Evolutionary conservation across 2,888 invertebrate genomes (phyloP), one percentile per base, ranked within the genome.

Genomic region (Willowsia nigromaculata): DNA sequence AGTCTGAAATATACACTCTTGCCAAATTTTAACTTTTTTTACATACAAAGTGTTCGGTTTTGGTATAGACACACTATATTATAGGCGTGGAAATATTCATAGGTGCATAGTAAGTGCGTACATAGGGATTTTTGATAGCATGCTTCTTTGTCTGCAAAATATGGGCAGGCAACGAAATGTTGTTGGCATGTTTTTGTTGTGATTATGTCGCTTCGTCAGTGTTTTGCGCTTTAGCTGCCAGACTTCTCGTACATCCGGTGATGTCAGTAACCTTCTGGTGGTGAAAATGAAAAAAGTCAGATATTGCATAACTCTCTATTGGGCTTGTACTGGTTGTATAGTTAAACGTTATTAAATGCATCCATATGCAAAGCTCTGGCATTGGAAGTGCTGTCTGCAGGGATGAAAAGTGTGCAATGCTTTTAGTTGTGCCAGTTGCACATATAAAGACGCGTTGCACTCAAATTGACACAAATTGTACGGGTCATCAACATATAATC

Each of bases 211-310:
- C 71, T 25, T 40, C 22, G 7, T 40, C 40, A 68, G 40, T 68
- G 40, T 68, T 43, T 47, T 15, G 47, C 47, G 47, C 50, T 74
- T 74, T 1, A 47, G 50, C n/a, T n/a, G n/a, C 33, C 65, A 37
- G 18, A 18, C 18, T 30, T 62, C 30, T 25, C 15, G 30, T 62
- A 62, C 59, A 62, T 62, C 59, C 74, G 71, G 59, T 68, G 87
- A 87, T 87, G 87, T 87, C 87, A 87, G 87, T 87, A 87, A 87
- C 87, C 87, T 87, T 87, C 71, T 68, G 18, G 37, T 68, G 68
- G n/a, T 37, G 68, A 30, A 76, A 76, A 37, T 15, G 15, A 22
- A 53, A 56, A 56, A 62, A 50, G 30, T 33, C 56, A 83, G 83
- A 33, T 50, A 83, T 65, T 81, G 62, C 62, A 81, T 68, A n/a